A percentile compares a stretch with the other conserved stretches of the same genome.
phyloP scores from a whole-genome alignment of 2,113 vertebrate genomes.

The Perca fluviatilis region DNA sequence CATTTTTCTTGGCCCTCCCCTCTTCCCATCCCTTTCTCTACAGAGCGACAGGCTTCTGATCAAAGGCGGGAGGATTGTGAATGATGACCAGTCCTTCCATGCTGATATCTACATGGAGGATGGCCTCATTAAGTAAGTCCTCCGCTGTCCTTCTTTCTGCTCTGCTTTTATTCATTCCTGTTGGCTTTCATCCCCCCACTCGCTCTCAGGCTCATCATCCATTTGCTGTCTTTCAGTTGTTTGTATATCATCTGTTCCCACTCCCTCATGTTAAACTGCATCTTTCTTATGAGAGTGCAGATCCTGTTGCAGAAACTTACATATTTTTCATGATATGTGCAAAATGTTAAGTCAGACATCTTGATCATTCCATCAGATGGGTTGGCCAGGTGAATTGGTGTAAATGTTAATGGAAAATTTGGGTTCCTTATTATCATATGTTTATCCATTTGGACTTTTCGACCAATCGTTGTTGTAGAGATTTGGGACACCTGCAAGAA shows the following conservation, averaged over 20 bases:
- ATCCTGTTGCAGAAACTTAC: neutral
- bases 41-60: constrained; percentile 97
- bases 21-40: constrained; percentile 25
- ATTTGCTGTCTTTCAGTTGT: neutral
- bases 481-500: neutral
- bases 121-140: constrained; percentile 96
- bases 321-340: neutral
- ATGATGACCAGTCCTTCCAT: constrained; percentile 97
- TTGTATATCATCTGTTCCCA: neutral
- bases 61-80: constrained; percentile 97
- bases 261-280: neutral
- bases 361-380: neutral
- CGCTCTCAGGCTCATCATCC: neutral
- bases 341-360: neutral
- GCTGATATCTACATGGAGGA: constrained; percentile 99
- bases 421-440: neutral
- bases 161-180: constrained; percentile 8
- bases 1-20: neutral
- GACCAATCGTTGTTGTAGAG: too few relatives aligned
- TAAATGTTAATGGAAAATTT: neutral
- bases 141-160: constrained; percentile 13
- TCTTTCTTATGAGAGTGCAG: neutral
- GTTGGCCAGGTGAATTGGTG: neutral
- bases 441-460: neutral
- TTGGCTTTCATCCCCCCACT: constrained; percentile 14